phyloP scores from a whole-genome alignment of 2,888 invertebrate species.

The Oscheius sp. region DNA sequence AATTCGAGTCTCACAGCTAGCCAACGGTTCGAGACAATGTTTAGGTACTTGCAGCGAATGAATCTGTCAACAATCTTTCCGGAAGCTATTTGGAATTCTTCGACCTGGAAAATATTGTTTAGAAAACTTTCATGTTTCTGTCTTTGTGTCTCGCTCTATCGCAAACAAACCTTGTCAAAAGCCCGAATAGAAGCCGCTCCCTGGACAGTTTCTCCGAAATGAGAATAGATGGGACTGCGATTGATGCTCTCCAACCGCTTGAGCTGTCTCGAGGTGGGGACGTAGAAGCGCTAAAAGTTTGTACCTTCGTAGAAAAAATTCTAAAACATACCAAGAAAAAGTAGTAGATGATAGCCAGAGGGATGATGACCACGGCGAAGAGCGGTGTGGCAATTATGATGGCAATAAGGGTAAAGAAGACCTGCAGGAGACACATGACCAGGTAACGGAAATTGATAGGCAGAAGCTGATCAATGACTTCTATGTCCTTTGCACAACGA shows the following conservation, averaged over 20 bases:
- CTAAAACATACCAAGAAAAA: slow-evolving; percentile 53
- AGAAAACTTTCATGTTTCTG: too few species aligned
- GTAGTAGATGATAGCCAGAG: slow-evolving; percentile 62
- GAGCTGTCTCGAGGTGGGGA: slow-evolving; percentile 88
- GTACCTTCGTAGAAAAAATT: neutral
- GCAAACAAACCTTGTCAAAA: slow-evolving; percentile 52
- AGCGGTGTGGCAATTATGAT: slow-evolving; percentile 69
- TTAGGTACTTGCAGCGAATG: slow-evolving; percentile 62
- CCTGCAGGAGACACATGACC: slow-evolving; percentile 60
- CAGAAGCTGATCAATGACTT: slow-evolving; percentile 62
- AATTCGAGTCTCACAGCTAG: slow-evolving; percentile 92
- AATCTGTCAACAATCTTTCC: slow-evolving; percentile 44
- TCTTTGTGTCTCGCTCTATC: neutral
- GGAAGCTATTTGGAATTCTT: slow-evolving; percentile 19
- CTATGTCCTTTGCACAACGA: slow-evolving; percentile 72
- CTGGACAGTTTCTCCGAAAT: slow-evolving; percentile 75
- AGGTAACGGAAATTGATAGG: slow-evolving; percentile 66
- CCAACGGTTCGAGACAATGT: slow-evolving; percentile 79
- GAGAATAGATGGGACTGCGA: slow-evolving; percentile 71
- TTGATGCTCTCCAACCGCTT: slow-evolving; percentile 67
- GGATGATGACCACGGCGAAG: slow-evolving; percentile 65
- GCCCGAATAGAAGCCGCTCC: slow-evolving; percentile 75
- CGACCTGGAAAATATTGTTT: neutral
- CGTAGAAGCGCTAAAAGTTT: slow-evolving; percentile 86
- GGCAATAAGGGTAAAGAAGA: slow-evolving; percentile 61